These are phyloP conservation scores for Xanthia togata DNA, from an alignment of 2,888 invertebrate genomes.

Conservation along the genomic window DNA sequence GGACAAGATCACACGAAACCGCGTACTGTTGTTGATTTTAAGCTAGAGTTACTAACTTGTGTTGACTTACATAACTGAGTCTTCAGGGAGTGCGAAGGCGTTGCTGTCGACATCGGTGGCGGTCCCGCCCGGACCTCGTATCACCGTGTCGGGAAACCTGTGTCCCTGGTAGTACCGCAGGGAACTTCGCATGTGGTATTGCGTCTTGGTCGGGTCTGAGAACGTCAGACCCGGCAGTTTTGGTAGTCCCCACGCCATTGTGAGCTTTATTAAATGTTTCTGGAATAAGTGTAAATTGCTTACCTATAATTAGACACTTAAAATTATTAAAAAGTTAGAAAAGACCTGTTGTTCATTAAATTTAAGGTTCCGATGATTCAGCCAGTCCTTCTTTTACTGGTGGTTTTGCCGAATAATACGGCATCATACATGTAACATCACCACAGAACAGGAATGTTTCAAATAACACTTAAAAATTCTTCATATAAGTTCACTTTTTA, in stretches of 20 bases:
- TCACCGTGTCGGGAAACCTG: constrained; percentile 89
- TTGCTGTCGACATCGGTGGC: constrained; percentile 91
- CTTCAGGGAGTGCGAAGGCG: constrained; percentile 88
- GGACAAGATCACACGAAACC: constrained; percentile 9
- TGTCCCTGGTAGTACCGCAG: constrained; percentile 92
- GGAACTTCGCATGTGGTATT: constrained; percentile 91
- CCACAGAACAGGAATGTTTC: not conserved
- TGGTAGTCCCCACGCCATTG: constrained; percentile 91
- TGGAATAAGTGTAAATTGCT: not conserved
- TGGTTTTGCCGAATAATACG: no score
- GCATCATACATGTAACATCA: not conserved
- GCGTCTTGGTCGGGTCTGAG: constrained; percentile 91
- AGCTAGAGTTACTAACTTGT: constrained; percentile 22
- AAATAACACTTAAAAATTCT: not conserved
- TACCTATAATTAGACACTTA: no score
- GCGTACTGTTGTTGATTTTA: constrained; percentile 32
- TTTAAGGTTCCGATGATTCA: no score
- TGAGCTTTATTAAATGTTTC: constrained; percentile 21
- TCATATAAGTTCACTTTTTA: not conserved
- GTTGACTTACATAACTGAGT: constrained; percentile 87
- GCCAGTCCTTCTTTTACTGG: no score
- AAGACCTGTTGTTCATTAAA: no score
- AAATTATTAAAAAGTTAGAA: no score
- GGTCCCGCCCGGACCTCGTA: constrained; percentile 91
- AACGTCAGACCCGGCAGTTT: constrained; percentile 93